Base-by-base conservation (phyloP, 1,140 invertebrate genomes). In the Neotoxoptera formosana region DNA sequence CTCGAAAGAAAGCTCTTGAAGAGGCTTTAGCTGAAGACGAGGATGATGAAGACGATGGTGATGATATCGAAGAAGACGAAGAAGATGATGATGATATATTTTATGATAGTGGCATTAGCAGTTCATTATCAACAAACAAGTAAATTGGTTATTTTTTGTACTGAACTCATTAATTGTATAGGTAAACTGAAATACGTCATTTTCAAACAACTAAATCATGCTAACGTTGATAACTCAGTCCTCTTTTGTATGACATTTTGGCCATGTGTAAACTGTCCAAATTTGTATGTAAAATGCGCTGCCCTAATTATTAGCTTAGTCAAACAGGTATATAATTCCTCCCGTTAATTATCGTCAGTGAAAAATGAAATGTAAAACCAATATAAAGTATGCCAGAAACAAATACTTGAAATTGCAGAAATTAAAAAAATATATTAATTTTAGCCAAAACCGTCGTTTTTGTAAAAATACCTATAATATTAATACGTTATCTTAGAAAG, bases 21-120 rank as follows among this genome's bases (percentile, higher is more conserved):
- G 93, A 94, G 45, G 90, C 56, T 17, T 9, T 41, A 45, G 97
- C 97, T 94, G 97, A 97, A 94, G 96, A 97, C 94, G 97, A 97
- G 30, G 96, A 97, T 94, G 96, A 97, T 94, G 96, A 97, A 94
- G 96, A 96, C 51, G 96, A 96, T 92, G 96, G 97, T 94, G 96
- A 96, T 94, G 96, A 96, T 47, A 96, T 96, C 95, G 95, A 95
- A 47, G 94, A 94, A 51, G 95, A 95, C 45, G 93, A 94, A 4
- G 94, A 94, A 34, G 94, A 93, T 30, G 94, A 94, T 25, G 94
- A 94, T 83, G 94, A 94, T 87, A 93, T 94, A 34, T 94, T 94
- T 53, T 94, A 94, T 60, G 94, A 94, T 84, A 94, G 90, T 48
- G 93, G 94, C 53, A 60, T 94, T 21, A 93, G 89, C 30, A 60